Conservation (phyloP, 2,888 invertebrate species). For the Halocaridina rubra region DNA sequence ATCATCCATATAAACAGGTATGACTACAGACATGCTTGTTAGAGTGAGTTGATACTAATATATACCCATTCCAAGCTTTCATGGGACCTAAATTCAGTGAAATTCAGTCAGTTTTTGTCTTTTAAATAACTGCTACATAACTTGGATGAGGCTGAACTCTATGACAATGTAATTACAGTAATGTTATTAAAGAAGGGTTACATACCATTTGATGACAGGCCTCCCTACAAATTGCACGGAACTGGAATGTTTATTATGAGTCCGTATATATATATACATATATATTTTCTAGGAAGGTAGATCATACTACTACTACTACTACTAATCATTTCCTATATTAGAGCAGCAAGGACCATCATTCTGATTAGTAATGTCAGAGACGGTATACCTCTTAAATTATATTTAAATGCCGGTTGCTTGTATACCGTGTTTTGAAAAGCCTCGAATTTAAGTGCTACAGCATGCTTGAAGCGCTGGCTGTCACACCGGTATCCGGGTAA, state of each 20-base stretch:
- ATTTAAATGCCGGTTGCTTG: background rate
- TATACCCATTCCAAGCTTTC: too few relatives aligned
- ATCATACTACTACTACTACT: too few relatives aligned
- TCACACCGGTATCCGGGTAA: background rate
- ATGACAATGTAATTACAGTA: background rate
- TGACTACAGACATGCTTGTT: too few relatives aligned
- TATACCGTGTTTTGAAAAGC: background rate
- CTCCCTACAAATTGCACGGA: conserved; percentile 48
- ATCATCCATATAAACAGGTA: too few relatives aligned
- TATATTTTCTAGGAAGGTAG: conserved; percentile 41
- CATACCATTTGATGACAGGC: conserved; percentile 36
- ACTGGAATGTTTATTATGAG: conserved; percentile 15
- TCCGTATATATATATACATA: too few relatives aligned
- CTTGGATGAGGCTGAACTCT: background rate
- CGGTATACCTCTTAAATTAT: conserved; percentile 9
- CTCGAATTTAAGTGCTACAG: background rate
- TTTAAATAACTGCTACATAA: too few relatives aligned
- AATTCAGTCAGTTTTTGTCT: too few relatives aligned
- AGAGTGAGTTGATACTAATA: too few relatives aligned
- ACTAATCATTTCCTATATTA: conserved; percentile 15
- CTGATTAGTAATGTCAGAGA: conserved; percentile 7
- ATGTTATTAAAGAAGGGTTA: conserved; percentile 15
- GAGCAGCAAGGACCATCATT: conserved; percentile 30
- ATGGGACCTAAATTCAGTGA: too few relatives aligned
- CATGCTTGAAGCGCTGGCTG: background rate